These are phyloP conservation scores for Crossaster papposus DNA, from an alignment of 53 echinoderm and acorn worm genomes.

Conservation along the genomic window DNA sequence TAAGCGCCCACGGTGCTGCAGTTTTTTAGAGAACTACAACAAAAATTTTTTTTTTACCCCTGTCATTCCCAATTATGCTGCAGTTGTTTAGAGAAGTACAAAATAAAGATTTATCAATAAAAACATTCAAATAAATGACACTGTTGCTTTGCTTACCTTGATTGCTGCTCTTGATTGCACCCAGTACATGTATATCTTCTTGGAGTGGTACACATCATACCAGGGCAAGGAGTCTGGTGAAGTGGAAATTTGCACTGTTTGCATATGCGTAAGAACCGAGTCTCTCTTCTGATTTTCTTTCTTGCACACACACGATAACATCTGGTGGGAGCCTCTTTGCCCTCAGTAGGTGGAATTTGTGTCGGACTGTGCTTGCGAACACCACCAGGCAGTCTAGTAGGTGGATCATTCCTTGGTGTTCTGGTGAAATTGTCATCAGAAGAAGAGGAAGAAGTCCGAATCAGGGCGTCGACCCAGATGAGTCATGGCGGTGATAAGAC, in stretches of 20 bases:
- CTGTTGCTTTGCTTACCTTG: background rate
- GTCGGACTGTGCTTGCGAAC: background rate
- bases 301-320: background rate
- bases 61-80: background rate
- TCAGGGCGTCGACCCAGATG: background rate
- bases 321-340: background rate
- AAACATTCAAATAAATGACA: background rate
- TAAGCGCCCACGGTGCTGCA: background rate
- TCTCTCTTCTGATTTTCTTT: slow-evolving; percentile 2
- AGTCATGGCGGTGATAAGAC: background rate
- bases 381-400: background rate
- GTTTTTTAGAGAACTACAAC: background rate
- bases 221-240: background rate
- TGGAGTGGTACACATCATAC: slow-evolving; percentile 9
- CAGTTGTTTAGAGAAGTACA: background rate
- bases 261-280: background rate
- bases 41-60: too few relatives aligned
- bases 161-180: background rate
- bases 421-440: background rate
- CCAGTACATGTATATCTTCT: background rate
- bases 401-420: background rate
- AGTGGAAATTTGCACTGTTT: background rate
- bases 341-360: slow-evolving; percentile 6
- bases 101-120: background rate
- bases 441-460: slow-evolving; percentile 3